These are phyloP conservation scores for Hycleus cichorii DNA, from an alignment of 1,140 invertebrate species.

Conservation along the genomic window DNA sequence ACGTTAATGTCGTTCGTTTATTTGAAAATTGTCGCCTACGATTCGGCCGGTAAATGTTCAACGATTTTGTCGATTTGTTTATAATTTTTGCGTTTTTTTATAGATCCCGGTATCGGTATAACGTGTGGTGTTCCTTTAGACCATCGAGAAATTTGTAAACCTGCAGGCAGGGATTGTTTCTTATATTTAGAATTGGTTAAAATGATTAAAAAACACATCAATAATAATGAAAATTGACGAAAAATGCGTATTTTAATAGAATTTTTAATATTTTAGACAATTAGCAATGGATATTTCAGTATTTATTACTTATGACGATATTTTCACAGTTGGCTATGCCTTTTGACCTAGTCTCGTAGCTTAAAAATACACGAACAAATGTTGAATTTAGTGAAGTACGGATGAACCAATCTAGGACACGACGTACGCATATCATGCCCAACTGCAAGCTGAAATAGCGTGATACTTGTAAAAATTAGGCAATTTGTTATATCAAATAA, in stretches of 20 bases:
- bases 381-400: too few relatives aligned
- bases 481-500: too few relatives aligned
- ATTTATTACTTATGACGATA: too few relatives aligned
- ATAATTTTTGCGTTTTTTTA: constrained; percentile 26
- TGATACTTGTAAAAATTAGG: too few relatives aligned
- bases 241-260: neutral
- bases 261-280: too few relatives aligned
- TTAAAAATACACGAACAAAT: too few relatives aligned
- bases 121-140: constrained; percentile 58
- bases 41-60: constrained; percentile 53
- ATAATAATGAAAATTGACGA: neutral
- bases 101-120: constrained; percentile 59
- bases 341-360: too few relatives aligned
- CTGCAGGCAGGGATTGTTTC: constrained; percentile 54
- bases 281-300: too few relatives aligned
- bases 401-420: too few relatives aligned
- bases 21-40: constrained; percentile 57
- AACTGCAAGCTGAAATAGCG: too few relatives aligned
- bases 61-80: constrained; percentile 19
- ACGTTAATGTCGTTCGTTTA: constrained; percentile 62
- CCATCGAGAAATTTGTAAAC: constrained; percentile 66
- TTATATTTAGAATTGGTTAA: constrained; percentile 56
- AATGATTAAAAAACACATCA: constrained; percentile 41
- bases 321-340: too few relatives aligned
- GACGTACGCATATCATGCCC: too few relatives aligned